These are phyloP conservation scores for Platypus cylindrus DNA, from an alignment of 2,888 invertebrate species.

Conservation along the genomic window DNA sequence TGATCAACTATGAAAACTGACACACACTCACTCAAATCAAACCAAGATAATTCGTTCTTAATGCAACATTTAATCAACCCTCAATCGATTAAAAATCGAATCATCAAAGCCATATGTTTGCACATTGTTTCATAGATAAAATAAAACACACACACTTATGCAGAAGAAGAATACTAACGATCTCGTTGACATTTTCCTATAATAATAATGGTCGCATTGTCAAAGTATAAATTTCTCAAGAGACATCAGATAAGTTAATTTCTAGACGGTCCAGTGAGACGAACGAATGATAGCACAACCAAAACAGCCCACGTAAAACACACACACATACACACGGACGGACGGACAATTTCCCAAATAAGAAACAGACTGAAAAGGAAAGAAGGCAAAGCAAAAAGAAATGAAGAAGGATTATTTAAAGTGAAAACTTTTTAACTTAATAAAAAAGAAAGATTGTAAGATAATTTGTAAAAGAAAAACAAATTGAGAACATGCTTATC, in stretches of 20 bases:
- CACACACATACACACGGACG: neutral
- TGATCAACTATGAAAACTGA: too few species aligned
- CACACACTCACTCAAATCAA: too few species aligned
- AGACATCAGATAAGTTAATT: slow-evolving; percentile 28
- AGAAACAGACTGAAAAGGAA: slow-evolving; percentile 8
- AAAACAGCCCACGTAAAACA: slow-evolving; percentile 11
- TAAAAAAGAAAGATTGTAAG: slow-evolving; percentile 10
- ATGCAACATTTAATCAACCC: too few species aligned
- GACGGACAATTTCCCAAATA: slow-evolving; percentile 11
- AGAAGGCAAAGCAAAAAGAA: too few species aligned
- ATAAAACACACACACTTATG: too few species aligned
- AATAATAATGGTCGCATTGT: slow-evolving; percentile 16
- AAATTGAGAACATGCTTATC: slow-evolving; percentile 12
- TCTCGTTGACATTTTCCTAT: slow-evolving; percentile 12
- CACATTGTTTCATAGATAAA: too few species aligned
- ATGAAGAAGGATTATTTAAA: too few species aligned
- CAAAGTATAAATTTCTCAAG: slow-evolving; percentile 25
- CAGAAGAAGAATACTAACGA: too few species aligned
- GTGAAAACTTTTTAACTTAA: too few species aligned
- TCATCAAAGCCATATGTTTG: too few species aligned
- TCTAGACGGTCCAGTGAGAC: slow-evolving; percentile 19
- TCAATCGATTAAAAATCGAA: too few species aligned
- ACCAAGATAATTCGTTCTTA: too few species aligned
- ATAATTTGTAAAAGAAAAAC: slow-evolving; percentile 12
- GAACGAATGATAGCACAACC: slow-evolving; percentile 12